Evolutionary conservation across 2,888 invertebrate genomes (phyloP), one percentile per base, ranked within the genome.

Genomic region (Teleiodes luculella): DNA sequence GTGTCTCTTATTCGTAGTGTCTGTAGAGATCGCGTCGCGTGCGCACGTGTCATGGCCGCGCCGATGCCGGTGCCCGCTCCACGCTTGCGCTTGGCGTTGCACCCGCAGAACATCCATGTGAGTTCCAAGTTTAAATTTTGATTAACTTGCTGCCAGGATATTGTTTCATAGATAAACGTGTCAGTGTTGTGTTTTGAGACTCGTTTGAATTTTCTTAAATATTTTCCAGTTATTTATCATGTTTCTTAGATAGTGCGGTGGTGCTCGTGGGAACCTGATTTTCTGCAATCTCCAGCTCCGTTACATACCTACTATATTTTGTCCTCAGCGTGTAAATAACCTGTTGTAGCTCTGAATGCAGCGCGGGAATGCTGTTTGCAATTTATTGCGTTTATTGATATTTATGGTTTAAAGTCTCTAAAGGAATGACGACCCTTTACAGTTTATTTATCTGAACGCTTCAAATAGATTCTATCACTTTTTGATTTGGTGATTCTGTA

Each of bases 21-120:
- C 57, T 56, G 39, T 58, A 24, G 55, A 62, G 69, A 68, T 70
- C 68, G 65, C 68, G 68, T 36, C 54, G 57, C 66, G 66, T 57
- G 67, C 74, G 76, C 79, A 75, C 78, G 76, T 65, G 70, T 63
- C 61, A 78, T 78, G 78, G 68, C 72, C 53, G 71, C 76, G 59
- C 83, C 86, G 1, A 73, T 83, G 60, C 86, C 86, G 1, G 74
- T 84, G 43, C 86, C 87, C 47, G 80, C 79, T 24, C 87, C 87
- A 62, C 80, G 88, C 48, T 71, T 82, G 71, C 85, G 85, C 53
- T 65, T 89, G 45, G 85, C 85, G 24, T 72, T 87, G 35, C 87
- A 86, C 58, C 84, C 88, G 55, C 81, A 86, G 69, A 86, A 88
- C 58, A 88, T 88, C 57, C 88, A 89, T 57, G 89, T 89, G 75